Percentiles rank a stretch among this genome's conserved stretches.
These are phyloP conservation scores for Progne subis DNA, from an alignment of 2,113 vertebrate species.

Conservation along the genomic window DNA sequence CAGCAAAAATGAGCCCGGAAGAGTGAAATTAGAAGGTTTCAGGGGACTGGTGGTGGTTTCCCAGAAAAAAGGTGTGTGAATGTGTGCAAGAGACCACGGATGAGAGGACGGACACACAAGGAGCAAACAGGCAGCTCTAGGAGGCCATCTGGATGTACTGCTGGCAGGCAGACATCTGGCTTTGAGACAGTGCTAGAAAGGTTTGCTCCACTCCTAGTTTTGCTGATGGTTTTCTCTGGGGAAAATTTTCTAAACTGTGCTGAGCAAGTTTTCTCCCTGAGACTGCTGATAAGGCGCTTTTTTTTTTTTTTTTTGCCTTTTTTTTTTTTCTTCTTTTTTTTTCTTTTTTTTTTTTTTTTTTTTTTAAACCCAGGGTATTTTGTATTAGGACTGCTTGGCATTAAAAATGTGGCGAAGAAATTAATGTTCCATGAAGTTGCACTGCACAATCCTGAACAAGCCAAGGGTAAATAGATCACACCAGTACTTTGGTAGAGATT, in stretches of 20 bases:
- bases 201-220: neutral
- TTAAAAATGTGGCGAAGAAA: neutral
- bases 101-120: neutral
- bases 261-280: neutral
- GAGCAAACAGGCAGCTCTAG: rapidly evolving
- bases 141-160: rapidly evolving
- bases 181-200: neutral
- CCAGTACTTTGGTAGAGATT: neutral
- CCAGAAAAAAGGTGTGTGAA: neutral
- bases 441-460: neutral
- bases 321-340: neutral
- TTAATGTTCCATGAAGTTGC: neutral
- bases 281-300: neutral
- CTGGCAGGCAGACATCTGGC: neutral
- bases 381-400: neutral
- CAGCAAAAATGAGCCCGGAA: neutral
- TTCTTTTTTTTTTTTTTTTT: rapidly evolving
- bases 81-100: neutral
- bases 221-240: neutral
- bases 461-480: neutral
- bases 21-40: neutral
- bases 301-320: rapidly evolving
- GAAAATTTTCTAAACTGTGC: neutral
- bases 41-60: neutral
- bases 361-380: neutral